These are phyloP conservation scores for Lutjanus argentimaculatus DNA, from an alignment of 2,797 vertebrate species.

Conservation along the genomic window DNA sequence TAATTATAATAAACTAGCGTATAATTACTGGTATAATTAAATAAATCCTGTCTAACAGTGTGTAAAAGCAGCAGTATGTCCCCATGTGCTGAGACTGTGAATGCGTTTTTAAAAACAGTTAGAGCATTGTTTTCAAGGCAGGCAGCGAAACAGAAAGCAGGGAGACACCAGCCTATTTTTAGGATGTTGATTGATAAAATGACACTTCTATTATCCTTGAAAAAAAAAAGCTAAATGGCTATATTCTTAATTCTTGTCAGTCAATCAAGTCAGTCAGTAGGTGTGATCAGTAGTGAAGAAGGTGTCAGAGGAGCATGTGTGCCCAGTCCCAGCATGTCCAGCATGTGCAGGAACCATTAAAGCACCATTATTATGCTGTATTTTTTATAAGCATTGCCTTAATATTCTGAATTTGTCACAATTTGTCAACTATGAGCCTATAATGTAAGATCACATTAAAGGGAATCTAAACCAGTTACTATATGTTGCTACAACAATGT, in stretches of 20 bases:
- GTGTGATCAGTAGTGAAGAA: background rate
- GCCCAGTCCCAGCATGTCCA: background rate
- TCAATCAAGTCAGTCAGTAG: too few species aligned
- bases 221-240: background rate
- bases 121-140: background rate
- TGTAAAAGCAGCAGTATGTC: background rate
- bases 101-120: background rate
- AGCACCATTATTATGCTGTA: background rate
- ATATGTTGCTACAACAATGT: background rate
- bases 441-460: background rate
- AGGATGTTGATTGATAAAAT: background rate
- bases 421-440: background rate
- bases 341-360: background rate
- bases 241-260: background rate
- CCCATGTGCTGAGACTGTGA: background rate
- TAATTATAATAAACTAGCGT: background rate
- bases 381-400: constrained; percentile 5
- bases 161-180: background rate
- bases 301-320: background rate
- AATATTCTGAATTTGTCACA: background rate
- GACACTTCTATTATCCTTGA: background rate
- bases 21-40: background rate
- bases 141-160: background rate
- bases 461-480: background rate
- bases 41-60: background rate